These are phyloP conservation scores for Vireo altiloquus DNA, from an alignment of 2,113 vertebrate species.

Conservation along the genomic window DNA sequence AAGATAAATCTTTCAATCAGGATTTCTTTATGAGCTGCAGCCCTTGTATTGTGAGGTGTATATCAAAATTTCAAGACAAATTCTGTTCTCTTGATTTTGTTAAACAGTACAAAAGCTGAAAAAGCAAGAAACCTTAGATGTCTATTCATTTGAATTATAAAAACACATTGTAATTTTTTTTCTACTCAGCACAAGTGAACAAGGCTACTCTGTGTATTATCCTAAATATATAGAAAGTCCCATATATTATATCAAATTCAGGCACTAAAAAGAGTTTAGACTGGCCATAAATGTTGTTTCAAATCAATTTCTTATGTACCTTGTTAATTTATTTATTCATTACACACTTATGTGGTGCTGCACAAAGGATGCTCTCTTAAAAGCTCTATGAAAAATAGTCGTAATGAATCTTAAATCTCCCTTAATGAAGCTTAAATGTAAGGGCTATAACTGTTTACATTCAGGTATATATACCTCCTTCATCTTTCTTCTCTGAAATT, in stretches of 20 bases:
- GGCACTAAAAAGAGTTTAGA: neutral
- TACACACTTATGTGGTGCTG: neutral
- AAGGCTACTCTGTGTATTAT: neutral
- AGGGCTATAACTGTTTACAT: neutral
- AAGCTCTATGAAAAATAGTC: neutral
- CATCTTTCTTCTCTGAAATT: neutral
- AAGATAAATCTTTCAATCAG: constrained; percentile 73
- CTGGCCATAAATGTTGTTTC: neutral
- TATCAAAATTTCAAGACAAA: constrained; percentile 54
- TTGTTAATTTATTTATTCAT: neutral
- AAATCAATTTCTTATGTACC: neutral
- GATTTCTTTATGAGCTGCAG: constrained; percentile 42
- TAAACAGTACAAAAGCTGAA: constrained; percentile 18
- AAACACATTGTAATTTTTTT: neutral
- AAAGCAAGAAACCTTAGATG: constrained; percentile 33
- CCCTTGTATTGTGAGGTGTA: neutral
- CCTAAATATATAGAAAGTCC: neutral
- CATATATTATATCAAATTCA: neutral
- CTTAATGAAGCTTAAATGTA: neutral
- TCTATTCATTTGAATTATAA: neutral
- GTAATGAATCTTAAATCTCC: neutral
- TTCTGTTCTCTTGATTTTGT: constrained; percentile 27
- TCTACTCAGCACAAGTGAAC: neutral
- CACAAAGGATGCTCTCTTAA: neutral
- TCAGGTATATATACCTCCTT: neutral